These are phyloP conservation scores for Bombus sibiricus DNA, from an alignment of 1,140 invertebrate genomes.

Conservation along the genomic window DNA sequence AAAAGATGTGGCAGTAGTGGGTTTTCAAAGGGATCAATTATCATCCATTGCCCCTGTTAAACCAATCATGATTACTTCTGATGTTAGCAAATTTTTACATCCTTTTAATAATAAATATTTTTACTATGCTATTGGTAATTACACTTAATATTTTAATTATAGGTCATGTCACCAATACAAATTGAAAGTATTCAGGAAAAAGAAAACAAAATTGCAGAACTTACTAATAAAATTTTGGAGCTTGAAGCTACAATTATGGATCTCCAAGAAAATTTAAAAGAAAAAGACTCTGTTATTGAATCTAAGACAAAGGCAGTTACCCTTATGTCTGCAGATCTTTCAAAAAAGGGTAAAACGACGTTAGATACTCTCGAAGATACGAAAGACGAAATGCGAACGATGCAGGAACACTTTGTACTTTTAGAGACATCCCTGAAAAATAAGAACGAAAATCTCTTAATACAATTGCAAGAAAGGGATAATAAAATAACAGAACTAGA, in stretches of 20 bases:
- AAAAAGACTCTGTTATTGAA: slow-evolving; percentile 93
- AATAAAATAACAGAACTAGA: slow-evolving; percentile 81
- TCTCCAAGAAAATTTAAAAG: slow-evolving; percentile 90
- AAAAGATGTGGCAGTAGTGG: slow-evolving; percentile 66
- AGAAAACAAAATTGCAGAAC: slow-evolving; percentile 81
- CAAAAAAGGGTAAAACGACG: slow-evolving; percentile 88
- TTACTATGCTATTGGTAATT: neutral
- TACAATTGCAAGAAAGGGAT: slow-evolving; percentile 84
- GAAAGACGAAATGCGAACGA: slow-evolving; percentile 90
- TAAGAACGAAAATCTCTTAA: slow-evolving; percentile 83
- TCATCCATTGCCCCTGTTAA: slow-evolving; percentile 62
- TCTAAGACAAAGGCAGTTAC: slow-evolving; percentile 91
- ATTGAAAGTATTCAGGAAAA: slow-evolving; percentile 77
- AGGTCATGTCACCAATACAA: slow-evolving; percentile 69
- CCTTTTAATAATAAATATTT: slow-evolving; percentile 36
- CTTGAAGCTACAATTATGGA: slow-evolving; percentile 87
- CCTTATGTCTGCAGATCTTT: slow-evolving; percentile 90
- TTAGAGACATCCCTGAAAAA: slow-evolving; percentile 88
- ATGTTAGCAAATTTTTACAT: slow-evolving; percentile 61
- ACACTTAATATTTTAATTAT: slow-evolving; percentile 51
- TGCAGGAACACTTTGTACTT: slow-evolving; percentile 90
- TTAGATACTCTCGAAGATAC: slow-evolving; percentile 89
- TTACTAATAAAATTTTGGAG: slow-evolving; percentile 84
- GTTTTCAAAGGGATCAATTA: slow-evolving; percentile 60
- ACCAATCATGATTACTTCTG: slow-evolving; percentile 69